A percentile compares a stretch with the other conserved stretches of the same genome.
Conservation (phyloP, 2,797 vertebrate species). For the Anabacerthia variegaticeps region DNA sequence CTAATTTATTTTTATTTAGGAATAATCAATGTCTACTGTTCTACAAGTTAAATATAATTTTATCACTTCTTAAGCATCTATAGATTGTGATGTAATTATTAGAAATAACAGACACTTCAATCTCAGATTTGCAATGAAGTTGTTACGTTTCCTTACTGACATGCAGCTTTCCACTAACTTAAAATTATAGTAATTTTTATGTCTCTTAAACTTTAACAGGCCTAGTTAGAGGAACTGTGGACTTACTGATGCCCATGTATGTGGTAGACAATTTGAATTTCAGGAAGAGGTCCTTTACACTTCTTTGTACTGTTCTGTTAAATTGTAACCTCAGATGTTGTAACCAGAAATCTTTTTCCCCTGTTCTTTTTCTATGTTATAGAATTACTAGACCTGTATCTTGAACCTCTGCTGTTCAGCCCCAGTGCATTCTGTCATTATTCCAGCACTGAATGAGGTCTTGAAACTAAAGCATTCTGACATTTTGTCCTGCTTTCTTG, state of each 20-base stretch:
- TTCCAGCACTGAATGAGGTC: not conserved
- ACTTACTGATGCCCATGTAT: not conserved
- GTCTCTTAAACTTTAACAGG: not conserved
- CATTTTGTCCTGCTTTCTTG: not conserved
- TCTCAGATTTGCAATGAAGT: not conserved
- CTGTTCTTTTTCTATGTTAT: not conserved
- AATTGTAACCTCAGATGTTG: not conserved
- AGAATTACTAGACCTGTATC: not conserved
- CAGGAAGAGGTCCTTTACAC: not conserved
- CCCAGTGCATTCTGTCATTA: not conserved
- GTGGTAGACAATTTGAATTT: not conserved
- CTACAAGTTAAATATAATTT: not conserved
- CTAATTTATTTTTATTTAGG: not conserved
- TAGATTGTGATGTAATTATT: not conserved
- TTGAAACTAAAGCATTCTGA: not conserved
- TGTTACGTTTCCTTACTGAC: not conserved
- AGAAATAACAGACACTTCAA: not conserved
- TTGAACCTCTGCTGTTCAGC: not conserved
- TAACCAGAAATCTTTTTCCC: not conserved
- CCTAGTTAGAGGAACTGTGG: not conserved
- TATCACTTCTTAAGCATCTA: not conserved
- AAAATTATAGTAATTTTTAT: not conserved
- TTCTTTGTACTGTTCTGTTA: not conserved
- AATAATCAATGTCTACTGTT: not conserved
- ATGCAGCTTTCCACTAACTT: not conserved